Evolutionary conservation across 1,140 invertebrate species (phyloP), one percentile per base, ranked within the genome.

Genomic region (Neodiprion fabricii): DNA sequence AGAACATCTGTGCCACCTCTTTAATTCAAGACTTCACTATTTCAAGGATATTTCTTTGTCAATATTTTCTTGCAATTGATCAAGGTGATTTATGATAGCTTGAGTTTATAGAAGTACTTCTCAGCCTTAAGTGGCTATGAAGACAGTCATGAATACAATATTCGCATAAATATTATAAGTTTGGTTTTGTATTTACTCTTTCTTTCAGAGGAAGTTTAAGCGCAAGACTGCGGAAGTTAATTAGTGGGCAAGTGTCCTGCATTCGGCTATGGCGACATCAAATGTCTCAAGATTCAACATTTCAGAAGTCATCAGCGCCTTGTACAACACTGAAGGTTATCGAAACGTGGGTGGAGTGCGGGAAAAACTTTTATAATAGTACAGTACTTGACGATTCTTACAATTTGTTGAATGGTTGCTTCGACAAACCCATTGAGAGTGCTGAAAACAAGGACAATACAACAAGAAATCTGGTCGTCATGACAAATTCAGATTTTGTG

Each of bases 211-310:
- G 85, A 49, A 83, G 81, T 49, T 77, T 88, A 53, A 48, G 69
- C 9, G 82, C 81, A 12, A 84, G 71, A 74, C 68, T 88, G 7
- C 81, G 82, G 11, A 78, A 76, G 23, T n/a, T 82, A 48, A 71
- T 88, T 9, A 79, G 72, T n/a, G 79, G 74, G 8, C 78, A 87
- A 76, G 73, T 74, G 47, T 86, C 85, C 4, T 79, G 69, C 67
- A 72, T 85, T 48, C 83, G 85, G 12, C 74, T 88, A 53, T 88
- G 86, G 83, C 80, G 74, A 2, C 80, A 88, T 74, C 81, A 82
- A 75, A 75, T 87, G 23, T 78, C 70, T 4, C 78, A 83, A 68
- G n/a, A 61, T 12, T 61, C 50, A 5, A 75, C 72, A 28, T 72
- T 76, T 21, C 74, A 80, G 23, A 68, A 40, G 47, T 70, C 71